Evolutionary conservation across 2,113 vertebrate species (phyloP).

Genomic region (Siniperca knerii): DNA sequence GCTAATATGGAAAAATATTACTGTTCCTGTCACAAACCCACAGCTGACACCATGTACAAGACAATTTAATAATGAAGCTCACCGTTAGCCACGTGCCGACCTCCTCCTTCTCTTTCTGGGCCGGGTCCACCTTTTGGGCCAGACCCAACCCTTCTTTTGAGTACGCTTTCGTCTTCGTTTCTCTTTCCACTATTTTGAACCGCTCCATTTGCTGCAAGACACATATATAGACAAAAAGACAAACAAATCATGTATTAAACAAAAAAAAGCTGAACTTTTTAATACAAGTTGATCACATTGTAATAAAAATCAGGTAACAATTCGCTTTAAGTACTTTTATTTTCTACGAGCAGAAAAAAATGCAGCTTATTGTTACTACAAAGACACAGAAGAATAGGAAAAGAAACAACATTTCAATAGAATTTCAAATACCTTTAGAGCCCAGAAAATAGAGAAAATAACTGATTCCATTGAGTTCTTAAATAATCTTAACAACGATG

Average conservation of each 20-base stretch:
- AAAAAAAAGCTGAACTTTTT: neutral
- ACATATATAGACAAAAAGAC: fast-evolving
- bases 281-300: neutral
- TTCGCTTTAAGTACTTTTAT: neutral
- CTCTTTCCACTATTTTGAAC: slow-evolving; percentile 93
- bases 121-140: slow-evolving; percentile 93
- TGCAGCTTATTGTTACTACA: neutral
- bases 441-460: neutral
- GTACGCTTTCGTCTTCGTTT: slow-evolving; percentile 95
- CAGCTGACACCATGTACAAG: neutral
- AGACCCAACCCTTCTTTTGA: slow-evolving; percentile 93
- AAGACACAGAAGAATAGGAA: neutral
- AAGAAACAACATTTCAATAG: neutral
- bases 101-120: slow-evolving; percentile 93
- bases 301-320: neutral
- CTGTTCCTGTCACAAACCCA: too few species aligned
- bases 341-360: neutral
- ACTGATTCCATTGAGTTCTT: neutral
- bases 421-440: neutral
- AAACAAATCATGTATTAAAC: neutral
- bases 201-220: slow-evolving; percentile 92
- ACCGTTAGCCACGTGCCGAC: slow-evolving; percentile 93
- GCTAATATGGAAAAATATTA: too few species aligned
- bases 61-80: neutral
- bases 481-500: neutral